Evolutionary conservation across 2,797 vertebrate species (phyloP), one percentile per base, ranked within the genome.

Genomic region (Etheostoma perlongum): DNA sequence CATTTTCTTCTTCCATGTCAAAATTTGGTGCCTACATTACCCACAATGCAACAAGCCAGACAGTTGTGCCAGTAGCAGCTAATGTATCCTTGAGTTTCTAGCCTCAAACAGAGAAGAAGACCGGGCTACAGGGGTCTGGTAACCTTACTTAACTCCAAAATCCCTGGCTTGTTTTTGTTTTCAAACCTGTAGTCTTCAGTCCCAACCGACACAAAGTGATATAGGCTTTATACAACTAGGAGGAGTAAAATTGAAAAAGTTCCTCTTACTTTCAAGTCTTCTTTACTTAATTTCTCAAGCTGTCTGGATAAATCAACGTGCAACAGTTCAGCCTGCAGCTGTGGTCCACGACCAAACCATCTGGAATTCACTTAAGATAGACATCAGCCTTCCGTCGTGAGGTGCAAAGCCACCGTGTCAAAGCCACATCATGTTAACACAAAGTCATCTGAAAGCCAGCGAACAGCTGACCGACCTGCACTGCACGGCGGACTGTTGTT

Each of bases 401-500:
- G 67, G 73, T 83, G 73, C 63, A 82, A 88, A 88, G 79, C 77
- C 81, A 67, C 67, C 27, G 18, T 76, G 84, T 84, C 64, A 73
- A 72, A 67, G 64, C 81, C 73, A 64, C 72, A 72, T 70, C 69
- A 67, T 72, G 78, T 74, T 83, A 64, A 73, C 69, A 66, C 78
- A 12, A 61, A 84, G 74, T 80, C 80, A 57, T 76, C 57, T 49
- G 52, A 84, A 81, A 79, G 40, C 72, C 67, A 5, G 72, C 2
- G 52, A 81, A 72, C 86, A 88, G 85, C 82, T 79, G 85, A 54
- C 42, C 12, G 42, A 70, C 70, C 67, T 80, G 72, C 11, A 2
- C 62, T 13, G 74, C 64, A 60, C 82, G 81, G 83, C 85, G 81
- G 84, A 75, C 69, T 64, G 18, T 1, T 23, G 61, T 44, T 83